Percentiles rank a stretch among this genome's conserved stretches.
Evolutionary conservation across 2,797 vertebrate genomes (phyloP).

Genomic region (Anolis apletophallus): DNA sequence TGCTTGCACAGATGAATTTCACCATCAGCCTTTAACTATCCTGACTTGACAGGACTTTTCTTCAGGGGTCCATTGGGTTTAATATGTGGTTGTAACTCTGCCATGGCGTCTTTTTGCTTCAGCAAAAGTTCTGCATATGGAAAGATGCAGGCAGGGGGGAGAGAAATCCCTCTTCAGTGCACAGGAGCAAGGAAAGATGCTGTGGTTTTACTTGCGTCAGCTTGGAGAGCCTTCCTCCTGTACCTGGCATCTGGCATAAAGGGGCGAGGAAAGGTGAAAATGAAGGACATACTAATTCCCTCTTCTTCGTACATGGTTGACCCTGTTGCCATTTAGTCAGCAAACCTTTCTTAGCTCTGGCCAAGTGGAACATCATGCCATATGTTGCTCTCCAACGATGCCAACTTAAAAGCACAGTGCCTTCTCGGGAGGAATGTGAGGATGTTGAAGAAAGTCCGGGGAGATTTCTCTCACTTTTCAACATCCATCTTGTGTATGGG

Average conservation of each 20-base stretch:
- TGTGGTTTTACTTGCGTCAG: background rate
- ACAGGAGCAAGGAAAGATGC: slow-evolving; percentile 3
- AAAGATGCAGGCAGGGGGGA: background rate
- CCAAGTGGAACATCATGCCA: background rate
- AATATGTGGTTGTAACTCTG: background rate
- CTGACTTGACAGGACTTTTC: background rate
- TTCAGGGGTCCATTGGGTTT: background rate
- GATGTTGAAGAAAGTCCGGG: background rate
- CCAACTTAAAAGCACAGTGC: background rate
- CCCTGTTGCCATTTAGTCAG: slow-evolving; percentile 7
- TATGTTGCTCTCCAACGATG: background rate
- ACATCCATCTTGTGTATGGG: background rate
- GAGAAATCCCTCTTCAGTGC: background rate
- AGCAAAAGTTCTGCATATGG: background rate
- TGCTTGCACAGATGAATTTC: background rate
- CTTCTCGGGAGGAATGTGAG: background rate
- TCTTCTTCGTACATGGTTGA: background rate
- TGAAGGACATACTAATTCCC: slow-evolving; percentile 14
- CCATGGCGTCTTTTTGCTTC: background rate
- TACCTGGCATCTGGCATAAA: background rate
- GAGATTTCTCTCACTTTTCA: background rate
- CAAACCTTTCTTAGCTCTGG: background rate
- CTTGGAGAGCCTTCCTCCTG: background rate
- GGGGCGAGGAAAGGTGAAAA: slow-evolving; percentile 25
- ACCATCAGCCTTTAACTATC: background rate